Base-by-base conservation (phyloP, 2,113 vertebrate genomes). In the Tenrec ecaudatus region DNA sequence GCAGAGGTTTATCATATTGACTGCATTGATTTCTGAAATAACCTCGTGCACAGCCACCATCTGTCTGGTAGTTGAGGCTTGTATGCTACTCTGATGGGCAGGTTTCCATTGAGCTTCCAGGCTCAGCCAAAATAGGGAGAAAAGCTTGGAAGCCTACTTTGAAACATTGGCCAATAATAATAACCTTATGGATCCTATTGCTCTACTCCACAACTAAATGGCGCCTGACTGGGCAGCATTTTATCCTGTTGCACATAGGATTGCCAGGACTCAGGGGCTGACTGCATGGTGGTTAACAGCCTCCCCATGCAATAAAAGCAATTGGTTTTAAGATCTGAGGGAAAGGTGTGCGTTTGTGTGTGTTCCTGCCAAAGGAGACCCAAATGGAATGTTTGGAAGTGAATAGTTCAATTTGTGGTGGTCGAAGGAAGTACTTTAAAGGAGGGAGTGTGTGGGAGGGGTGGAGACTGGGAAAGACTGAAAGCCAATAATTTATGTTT, bases 11-110 rank as follows among this genome's bases (percentile, higher is more conserved):
- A 79, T 43, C 43, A 62, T 25, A 57, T 60, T 47, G 23, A 90
- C 38, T 43, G 33, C 29, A 85, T 75, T 69, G 82, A 79, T 68
- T 78, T 66, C 17, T 68, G 38, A 87, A 66, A 84, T n/a, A 95
- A 75, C 29, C 66, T 69, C 66, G 16, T 31, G 29, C 16, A 33
- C 16, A 33, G 68, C 31, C 9, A n/a, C n/a, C 68, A 71, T n/a
- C 31, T 19, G 64, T 68, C 29, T 68, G 20, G 36, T 2, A 22
- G n/a, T 73, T 5, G 71, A 73, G 19, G 16, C 19, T 38, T 73
- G 71, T 3, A 2, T 36, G 33, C 22, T 36, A 7, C 19, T 36
- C 71, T 73, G 71, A 33, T 36, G 33, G n/a, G 22, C 71, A 22
- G 2, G n/a, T 36, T 22, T 73, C n/a, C 22, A 27, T 20, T 17